Conservation (phyloP, 2,797 vertebrate species). For the Urocyon cinereoargenteus region DNA sequence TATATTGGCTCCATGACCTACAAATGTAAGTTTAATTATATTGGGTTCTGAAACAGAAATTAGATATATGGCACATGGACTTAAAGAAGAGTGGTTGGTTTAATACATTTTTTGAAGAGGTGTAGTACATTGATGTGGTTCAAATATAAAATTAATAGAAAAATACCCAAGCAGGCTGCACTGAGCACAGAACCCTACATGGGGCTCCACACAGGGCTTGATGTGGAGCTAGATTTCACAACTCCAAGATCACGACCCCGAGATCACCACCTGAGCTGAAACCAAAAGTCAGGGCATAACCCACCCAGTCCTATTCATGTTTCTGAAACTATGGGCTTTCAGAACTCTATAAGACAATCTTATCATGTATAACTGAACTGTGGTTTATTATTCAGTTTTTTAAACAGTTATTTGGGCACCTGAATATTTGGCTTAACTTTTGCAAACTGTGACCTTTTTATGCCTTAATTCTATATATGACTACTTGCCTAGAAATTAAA, state of each 20-base stretch:
- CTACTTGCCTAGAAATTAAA: neutral
- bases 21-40: constrained; percentile 87
- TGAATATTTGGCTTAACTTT: neutral
- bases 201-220: neutral
- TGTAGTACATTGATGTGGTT: neutral
- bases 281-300: neutral
- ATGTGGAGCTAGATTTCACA: neutral
- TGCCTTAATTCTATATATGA: neutral
- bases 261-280: neutral
- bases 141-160: constrained; percentile 45
- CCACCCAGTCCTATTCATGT: neutral
- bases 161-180: neutral
- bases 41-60: neutral
- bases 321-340: neutral
- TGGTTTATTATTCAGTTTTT: neutral
- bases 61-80: neutral
- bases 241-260: neutral
- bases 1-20: constrained; percentile 89
- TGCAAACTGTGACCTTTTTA: constrained; percentile 24
- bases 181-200: neutral
- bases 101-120: neutral
- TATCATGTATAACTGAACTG: neutral
- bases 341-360: neutral
- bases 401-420: neutral
- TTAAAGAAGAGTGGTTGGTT: neutral